Evolutionary conservation across 53 echinoderm and acorn worm genomes (phyloP), one percentile per base, ranked within the genome.

Genomic region (Patiria pectinifera): DNA sequence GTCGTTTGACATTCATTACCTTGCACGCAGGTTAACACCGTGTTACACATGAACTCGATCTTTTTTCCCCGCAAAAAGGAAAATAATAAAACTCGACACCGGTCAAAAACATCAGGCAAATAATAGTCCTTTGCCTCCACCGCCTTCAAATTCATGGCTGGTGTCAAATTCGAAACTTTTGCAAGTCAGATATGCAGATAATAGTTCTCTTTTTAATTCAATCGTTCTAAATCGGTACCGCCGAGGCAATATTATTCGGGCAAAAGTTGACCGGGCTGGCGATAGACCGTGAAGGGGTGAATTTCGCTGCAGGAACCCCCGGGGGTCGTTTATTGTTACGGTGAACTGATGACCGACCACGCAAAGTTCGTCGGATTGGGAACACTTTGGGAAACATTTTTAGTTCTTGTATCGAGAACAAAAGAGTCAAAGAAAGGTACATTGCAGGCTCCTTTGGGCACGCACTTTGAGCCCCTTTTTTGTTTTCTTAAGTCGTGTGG

Each of bases 231-330:
- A 69, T 85, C 63, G 45, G 85, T 85, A 66, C 66, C 60, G 85
- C 62, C 35, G 69, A 66, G 45, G 69, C 44, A 46, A 14, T 66
- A 43, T 26, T 35, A 12, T 83, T 13, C 26, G 10, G 74, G 74
- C 10, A 74, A 2, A 83, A 25, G 18, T 69, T 69, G 26, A 82
- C 23, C 25, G 8, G 18, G 35, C 23, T 85, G 43, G 85, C 85
- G 60, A 66, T 66, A 85, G 85, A 85, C 85, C 85, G 85, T 63
- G 60, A 45, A 69, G 45, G 85, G 44, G 85, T 85, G 45, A 69
- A 16, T 70, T 66, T 83, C 83, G 7, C 16, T 35, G 35, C 16
- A 15, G 0, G 6, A 15, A 69, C 61, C 84, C 85, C 85, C 69
- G 35, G 79, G 79, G 48, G 69, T n/a, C 26, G 46, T 63, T 18